These are phyloP conservation scores for Charanyca ferruginea DNA, from an alignment of 2,888 invertebrate species.

Conservation along the genomic window DNA sequence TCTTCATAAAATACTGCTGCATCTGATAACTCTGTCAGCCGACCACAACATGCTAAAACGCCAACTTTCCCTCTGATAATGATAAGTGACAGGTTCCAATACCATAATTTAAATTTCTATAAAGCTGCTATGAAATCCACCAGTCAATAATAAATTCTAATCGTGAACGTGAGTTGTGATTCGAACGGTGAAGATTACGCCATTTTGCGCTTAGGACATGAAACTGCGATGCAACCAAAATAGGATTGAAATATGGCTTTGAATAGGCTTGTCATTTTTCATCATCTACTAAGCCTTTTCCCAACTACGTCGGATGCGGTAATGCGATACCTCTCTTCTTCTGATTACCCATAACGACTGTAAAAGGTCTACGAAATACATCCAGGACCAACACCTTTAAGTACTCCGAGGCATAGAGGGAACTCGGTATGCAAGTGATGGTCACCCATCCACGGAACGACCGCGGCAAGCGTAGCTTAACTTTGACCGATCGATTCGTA, in stretches of 20 bases:
- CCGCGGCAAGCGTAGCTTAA: too few species aligned
- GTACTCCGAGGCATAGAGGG: too few species aligned
- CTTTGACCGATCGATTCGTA: too few species aligned
- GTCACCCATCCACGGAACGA: too few species aligned
- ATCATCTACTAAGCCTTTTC: too few species aligned
- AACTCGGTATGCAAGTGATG: too few species aligned
- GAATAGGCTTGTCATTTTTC: not conserved
- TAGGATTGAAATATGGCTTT: not conserved
- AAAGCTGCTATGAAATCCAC: constrained; percentile 28
- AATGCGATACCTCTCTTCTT: too few species aligned
- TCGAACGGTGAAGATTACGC: constrained; percentile 27
- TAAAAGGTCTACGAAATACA: too few species aligned
- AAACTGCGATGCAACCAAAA: constrained; percentile 12
- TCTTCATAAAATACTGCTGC: not conserved
- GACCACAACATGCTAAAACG: constrained; percentile 1
- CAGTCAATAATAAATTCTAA: constrained; percentile 46
- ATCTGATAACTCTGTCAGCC: constrained; percentile 11
- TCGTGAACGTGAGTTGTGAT: constrained; percentile 35
- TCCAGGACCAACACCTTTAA: too few species aligned
- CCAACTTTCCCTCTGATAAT: constrained; percentile 6
- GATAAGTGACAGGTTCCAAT: constrained; percentile 26
- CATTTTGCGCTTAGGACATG: constrained; percentile 19
- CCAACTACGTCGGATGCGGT: too few species aligned
- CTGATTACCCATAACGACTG: too few species aligned
- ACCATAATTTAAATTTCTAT: constrained; percentile 33